Evolutionary conservation across 1,140 invertebrate genomes (phyloP), one percentile per base, ranked within the genome.

Genomic region (Manduca sexta): DNA sequence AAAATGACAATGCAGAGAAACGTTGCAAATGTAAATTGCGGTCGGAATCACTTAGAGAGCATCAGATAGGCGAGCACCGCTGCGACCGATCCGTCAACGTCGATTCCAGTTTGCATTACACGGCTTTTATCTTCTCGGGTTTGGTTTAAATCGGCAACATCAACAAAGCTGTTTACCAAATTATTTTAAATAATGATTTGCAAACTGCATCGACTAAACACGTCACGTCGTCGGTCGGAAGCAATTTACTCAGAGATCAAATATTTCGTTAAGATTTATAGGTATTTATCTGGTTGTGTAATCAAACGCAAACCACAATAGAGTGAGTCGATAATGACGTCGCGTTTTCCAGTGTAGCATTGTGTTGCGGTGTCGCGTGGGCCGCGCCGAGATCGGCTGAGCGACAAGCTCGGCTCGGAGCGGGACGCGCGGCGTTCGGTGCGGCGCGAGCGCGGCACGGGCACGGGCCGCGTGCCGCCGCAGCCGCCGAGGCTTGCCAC

Each of bases 81-180:
- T 65, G 68, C 68, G 67, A 62, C 72, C 82, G 79, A 85, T 85
- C 78, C 73, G 76, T 85, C 82, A 85, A 72, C 80, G 82, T 85
- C 82, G 69, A 64, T 45, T 66, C 52, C 67, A 52, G 76, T 83
- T 83, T 81, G 79, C 79, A 81, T 84, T 83, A 78, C 75, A 72
- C 71, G 62, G 71, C 77, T 60, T 84, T 84, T 83, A 83, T 84
- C 81, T 69, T 73, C 68, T 52, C 62, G 52, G 60, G 78, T 66
- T 68, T 68, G 63, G 57, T 70, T 79, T 74, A 69, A 80, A 83
- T 83, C 75, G 77, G 71, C 68, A 73, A 78, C 75, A 81, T 83
- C 77, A 72, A 67, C 70, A 64, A 67, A 60, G 60, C 69, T 83
- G 81, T 83, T 81, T 73, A 73, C 81, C 77, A 83, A 83, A 84